Evolutionary conservation across 2,888 invertebrate genomes (phyloP), one percentile per base, ranked within the genome.

Genomic region (Chaitophorus viminalis): DNA sequence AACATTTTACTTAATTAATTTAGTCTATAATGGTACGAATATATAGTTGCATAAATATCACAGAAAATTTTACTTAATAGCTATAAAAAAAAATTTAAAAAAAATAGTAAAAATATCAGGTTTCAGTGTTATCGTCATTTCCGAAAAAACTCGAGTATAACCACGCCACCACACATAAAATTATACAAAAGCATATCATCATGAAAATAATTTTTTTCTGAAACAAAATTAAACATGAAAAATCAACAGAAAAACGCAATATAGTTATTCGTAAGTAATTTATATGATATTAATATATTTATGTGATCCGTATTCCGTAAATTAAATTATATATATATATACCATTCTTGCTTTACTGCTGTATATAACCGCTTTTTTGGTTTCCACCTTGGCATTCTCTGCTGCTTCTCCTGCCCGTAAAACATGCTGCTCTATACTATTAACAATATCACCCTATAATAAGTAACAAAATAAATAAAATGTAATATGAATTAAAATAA

Each of bases 351-450:
- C 93, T 91, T 93, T 93, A 90, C 92, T 93, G 91, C 93, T 93
- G 90, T 93, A 93, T 90, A 93, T 92, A 70, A 93, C 92, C 75
- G 94, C 94, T 90, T 93, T 93, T 90, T 93, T 93, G 17, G 93
- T 93, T 90, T 93, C 93, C 88, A 92, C 92, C 90, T 93, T 93
- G 75, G 93, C 93, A 76, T 92, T 92, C 90, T 93, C 93, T 81
- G 93, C 93, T 90, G 93, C 93, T 90, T 94, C 93, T 75, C 92
- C 92, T 21, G 94, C 93, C 90, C 92, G 92, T 89, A 92, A 92
- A 21, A 94, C 93, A 90, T 94, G 93, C 90, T 92, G 93, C 90
- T 94, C 93, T 89, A 94, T 94, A 89, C 93, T 91, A 90, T 94
- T 93, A n/a, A 94, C 93, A 92, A 93, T 93, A 90, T 94, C 93